These are phyloP conservation scores for Lampropteryx suffumata DNA, from an alignment of 2,888 invertebrate genomes.

Conservation along the genomic window DNA sequence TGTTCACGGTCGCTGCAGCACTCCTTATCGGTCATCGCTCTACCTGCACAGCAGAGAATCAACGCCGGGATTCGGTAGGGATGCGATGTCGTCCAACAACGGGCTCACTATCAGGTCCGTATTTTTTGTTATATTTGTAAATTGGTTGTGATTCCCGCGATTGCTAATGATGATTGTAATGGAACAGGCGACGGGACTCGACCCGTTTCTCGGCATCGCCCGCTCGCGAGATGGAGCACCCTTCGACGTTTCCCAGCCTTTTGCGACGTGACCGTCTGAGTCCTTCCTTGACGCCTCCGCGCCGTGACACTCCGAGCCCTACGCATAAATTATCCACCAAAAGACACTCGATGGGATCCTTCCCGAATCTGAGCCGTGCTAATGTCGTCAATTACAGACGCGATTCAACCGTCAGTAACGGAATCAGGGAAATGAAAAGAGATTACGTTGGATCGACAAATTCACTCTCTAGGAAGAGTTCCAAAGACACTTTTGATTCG, in stretches of 20 bases:
- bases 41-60: conserved; percentile 76
- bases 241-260: conserved; percentile 87
- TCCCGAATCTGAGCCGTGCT: conserved; percentile 65
- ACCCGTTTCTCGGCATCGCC: conserved; percentile 82
- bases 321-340: conserved; percentile 64
- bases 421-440: conserved; percentile 75
- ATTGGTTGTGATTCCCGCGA: not conserved
- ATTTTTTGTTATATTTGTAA: conserved; percentile 19
- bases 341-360: conserved; percentile 74
- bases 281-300: conserved; percentile 72
- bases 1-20: conserved; percentile 84
- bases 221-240: conserved; percentile 85
- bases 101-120: conserved; percentile 75
- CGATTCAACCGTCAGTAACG: conserved; percentile 66
- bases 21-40: conserved; percentile 71
- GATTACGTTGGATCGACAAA: conserved; percentile 60
- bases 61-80: conserved; percentile 83
- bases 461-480: conserved; percentile 74
- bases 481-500: conserved; percentile 29
- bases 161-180: conserved; percentile 39
- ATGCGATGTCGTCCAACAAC: conserved; percentile 73
- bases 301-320: conserved; percentile 76
- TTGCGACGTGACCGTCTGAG: conserved; percentile 84
- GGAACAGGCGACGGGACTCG: conserved; percentile 83
- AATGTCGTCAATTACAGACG: conserved; percentile 70